Conservation (phyloP, 2,888 invertebrate species). For the Seira musarum region DNA sequence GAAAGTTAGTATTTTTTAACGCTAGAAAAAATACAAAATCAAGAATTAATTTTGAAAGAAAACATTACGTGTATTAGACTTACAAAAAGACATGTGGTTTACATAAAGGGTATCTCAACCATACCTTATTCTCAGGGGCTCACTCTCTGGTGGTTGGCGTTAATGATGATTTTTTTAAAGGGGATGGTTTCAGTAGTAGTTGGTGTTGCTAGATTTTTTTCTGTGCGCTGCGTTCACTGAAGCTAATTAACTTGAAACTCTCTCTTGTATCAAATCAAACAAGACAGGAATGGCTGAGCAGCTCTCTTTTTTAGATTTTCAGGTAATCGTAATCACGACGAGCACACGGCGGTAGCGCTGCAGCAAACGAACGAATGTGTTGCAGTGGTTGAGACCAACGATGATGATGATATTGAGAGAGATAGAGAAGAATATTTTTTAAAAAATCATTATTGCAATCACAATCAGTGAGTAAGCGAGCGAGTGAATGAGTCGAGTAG, state of each 20-base stretch:
- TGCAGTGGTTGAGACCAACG: too few species aligned
- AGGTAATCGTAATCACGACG: background rate
- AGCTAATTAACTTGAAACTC: slow-evolving; percentile 62
- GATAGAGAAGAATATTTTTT: background rate
- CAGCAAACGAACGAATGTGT: too few species aligned
- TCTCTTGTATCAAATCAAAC: slow-evolving; percentile 54
- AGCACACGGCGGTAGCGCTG: background rate
- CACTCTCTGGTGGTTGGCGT: background rate
- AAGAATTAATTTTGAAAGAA: background rate
- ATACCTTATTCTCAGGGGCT: slow-evolving; percentile 4
- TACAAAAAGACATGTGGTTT: background rate
- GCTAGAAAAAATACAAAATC: background rate
- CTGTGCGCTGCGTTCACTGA: slow-evolving; percentile 9
- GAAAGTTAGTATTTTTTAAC: slow-evolving; percentile 44
- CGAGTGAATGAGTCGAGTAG: too few species aligned
- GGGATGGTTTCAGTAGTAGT: slow-evolving; percentile 27
- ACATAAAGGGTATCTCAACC: background rate
- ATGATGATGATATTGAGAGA: slow-evolving; percentile 47
- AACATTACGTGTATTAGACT: background rate
- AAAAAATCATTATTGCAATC: background rate
- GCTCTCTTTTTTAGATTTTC: slow-evolving; percentile 41
- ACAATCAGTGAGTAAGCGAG: background rate
- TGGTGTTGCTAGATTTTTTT: background rate
- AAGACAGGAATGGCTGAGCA: background rate
- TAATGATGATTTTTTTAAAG: slow-evolving; percentile 46